Conservation (phyloP, 1,140 invertebrate genomes). For the Drosophila repleta region DNA sequence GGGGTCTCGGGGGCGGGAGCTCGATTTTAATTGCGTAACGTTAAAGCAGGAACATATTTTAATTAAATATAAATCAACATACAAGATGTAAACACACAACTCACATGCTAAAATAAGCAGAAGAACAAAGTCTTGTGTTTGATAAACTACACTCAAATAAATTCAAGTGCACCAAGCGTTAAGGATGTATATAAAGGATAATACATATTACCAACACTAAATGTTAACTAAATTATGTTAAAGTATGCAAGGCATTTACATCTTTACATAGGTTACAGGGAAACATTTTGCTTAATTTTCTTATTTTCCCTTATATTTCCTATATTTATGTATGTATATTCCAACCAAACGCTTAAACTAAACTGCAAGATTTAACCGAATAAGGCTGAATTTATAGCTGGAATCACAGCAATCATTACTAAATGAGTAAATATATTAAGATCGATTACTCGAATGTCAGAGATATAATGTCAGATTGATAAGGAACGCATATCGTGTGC, state of each 20-base stretch:
- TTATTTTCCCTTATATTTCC: no score
- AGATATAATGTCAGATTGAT: conserved; percentile 23
- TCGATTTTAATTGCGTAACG: conserved; percentile 26
- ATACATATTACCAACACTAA: neutral
- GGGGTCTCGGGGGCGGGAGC: neutral
- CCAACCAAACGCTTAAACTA: no score
- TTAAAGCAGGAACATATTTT: conserved; percentile 34
- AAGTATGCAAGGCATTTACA: neutral
- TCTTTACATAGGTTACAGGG: neutral
- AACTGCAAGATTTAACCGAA: no score
- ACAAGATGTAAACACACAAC: conserved; percentile 25
- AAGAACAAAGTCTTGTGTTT: conserved; percentile 3
- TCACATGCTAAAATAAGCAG: conserved; percentile 23
- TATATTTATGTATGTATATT: no score
- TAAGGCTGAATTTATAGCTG: neutral
- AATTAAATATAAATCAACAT: conserved; percentile 36
- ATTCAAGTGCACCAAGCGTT: neutral
- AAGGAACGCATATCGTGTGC: conserved; percentile 17
- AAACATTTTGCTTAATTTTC: no score
- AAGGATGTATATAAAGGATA: neutral
- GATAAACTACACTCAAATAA: conserved; percentile 15
- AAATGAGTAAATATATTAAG: conserved; percentile 1
- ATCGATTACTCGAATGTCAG: conserved; percentile 10
- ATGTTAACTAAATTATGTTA: conserved; percentile 1
- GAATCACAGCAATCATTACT: conserved; percentile 1